Evolutionary conservation across 2,888 invertebrate genomes (phyloP), one percentile per base, ranked within the genome.

Genomic region (Oasisia sp.): DNA sequence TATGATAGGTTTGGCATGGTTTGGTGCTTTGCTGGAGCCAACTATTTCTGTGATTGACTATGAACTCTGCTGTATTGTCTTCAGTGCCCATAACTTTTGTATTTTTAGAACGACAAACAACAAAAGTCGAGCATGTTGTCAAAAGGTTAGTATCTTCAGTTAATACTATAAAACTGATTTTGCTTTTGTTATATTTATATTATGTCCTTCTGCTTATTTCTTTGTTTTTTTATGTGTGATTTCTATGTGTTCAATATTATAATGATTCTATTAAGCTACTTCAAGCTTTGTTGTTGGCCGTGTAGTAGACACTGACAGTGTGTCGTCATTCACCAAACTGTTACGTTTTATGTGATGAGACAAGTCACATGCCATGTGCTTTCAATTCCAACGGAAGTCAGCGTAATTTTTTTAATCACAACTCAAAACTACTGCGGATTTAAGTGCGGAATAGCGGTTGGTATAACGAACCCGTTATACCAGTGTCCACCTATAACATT

Each of bases 111-210:
- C 12, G 91, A 91, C 32, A 50, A 91, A 9, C 89, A 90, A 38
- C 94, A 95, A 92, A 95, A 95, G 92, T 95, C 95, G 32, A 95
- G 95, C 92, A 95, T 95, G 95, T 93, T 95, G 90, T 95, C 95
- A 44, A 95, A 95, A 94, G 95, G 95, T 95, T 94, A 93, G 93
- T 74, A n/a, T 27, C 27, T 44, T 44, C n/a, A n/a, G 45, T 58
- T 91, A 56, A 32, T 38, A 32, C 19, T 74, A 74, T 74, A 7
- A 4, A 74, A 56, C 19, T 9, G 56, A 56, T 14, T 14, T 56
- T 14, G 14, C 11, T 56, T 74, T 14, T 74, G 14, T 19, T 74
- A 27, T 74, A 7, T 74, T 19, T 0, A 74, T 50, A 9, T 50
- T 50, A 74, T 27, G 27, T 27, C 7, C 19, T 74, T 19, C 19